Conservation (phyloP, 2,113 vertebrate species). For the Actenoides lindsayi region DNA sequence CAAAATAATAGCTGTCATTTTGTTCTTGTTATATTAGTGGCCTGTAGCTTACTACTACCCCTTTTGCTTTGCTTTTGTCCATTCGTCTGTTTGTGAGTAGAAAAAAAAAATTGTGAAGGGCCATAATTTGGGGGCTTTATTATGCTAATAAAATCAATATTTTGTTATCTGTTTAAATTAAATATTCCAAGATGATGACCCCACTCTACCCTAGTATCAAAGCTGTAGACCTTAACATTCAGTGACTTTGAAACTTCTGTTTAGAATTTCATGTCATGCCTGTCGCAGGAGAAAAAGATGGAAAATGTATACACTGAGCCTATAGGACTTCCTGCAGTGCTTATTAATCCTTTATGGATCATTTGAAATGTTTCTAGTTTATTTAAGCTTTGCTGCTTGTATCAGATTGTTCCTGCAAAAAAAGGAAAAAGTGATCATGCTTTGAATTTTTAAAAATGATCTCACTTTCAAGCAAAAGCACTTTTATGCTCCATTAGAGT, state of each 20-base stretch:
- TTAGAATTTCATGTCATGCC: slow-evolving; percentile 84
- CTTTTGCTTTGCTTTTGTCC: slow-evolving; percentile 72
- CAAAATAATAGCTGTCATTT: slow-evolving; percentile 86
- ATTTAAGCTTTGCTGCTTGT: slow-evolving; percentile 87
- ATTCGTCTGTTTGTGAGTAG: slow-evolving; percentile 55
- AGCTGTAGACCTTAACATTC: slow-evolving; percentile 74
- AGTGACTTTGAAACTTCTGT: slow-evolving; percentile 83
- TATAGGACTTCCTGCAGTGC: slow-evolving; percentile 86
- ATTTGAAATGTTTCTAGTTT: slow-evolving; percentile 89
- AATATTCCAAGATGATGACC: slow-evolving; percentile 58
- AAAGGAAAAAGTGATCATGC: slow-evolving; percentile 84
- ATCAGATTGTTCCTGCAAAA: slow-evolving; percentile 85
- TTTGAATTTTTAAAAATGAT: slow-evolving; percentile 88
- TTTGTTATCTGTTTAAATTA: slow-evolving; percentile 74
- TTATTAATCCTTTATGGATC: slow-evolving; percentile 90
- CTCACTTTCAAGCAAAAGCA: slow-evolving; percentile 87
- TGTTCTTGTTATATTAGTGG: slow-evolving; percentile 80
- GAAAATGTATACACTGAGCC: slow-evolving; percentile 83
- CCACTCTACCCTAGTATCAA: slow-evolving; percentile 37
- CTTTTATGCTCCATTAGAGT: slow-evolving; percentile 88
- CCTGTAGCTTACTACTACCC: slow-evolving; percentile 71
- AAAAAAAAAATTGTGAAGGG: slow-evolving; percentile 60
- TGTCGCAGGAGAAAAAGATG: slow-evolving; percentile 71
- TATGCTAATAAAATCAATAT: slow-evolving; percentile 67
- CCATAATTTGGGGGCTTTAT: slow-evolving; percentile 68